Evolutionary conservation across 2,113 vertebrate species (phyloP).

Genomic region (Himantopus leucocephalus): DNA sequence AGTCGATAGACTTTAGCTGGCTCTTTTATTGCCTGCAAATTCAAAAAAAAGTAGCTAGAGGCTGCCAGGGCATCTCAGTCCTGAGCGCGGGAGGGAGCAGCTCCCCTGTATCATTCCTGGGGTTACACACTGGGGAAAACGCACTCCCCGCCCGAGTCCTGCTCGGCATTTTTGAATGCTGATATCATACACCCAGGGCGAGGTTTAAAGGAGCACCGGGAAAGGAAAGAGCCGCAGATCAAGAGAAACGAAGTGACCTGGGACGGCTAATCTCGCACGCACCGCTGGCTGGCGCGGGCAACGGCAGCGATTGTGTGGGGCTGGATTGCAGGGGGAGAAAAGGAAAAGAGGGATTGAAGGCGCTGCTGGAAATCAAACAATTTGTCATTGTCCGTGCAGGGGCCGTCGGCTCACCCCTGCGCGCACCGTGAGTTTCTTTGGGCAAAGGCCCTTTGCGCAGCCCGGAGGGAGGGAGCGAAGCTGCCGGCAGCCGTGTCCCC

Average conservation of each 20-base stretch:
- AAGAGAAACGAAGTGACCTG: slow-evolving; percentile 37
- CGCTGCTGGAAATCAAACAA: neutral
- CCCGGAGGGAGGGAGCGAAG: neutral
- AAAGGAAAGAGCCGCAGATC: slow-evolving; percentile 16
- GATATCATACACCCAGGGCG: slow-evolving; percentile 48
- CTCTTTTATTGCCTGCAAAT: neutral
- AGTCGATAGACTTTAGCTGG: neutral
- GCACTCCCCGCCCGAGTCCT: neutral
- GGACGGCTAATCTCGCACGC: neutral
- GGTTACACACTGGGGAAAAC: neutral
- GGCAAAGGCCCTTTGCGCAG: neutral
- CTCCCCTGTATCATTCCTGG: neutral
- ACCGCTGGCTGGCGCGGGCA: neutral
- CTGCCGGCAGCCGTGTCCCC: neutral
- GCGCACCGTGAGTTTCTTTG: neutral
- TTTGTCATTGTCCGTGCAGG: neutral
- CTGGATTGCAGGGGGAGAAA: neutral
- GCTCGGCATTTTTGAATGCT: slow-evolving; percentile 57
- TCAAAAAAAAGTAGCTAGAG: neutral
- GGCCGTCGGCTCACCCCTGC: neutral
- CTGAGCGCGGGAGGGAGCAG: neutral
- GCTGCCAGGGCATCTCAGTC: neutral
- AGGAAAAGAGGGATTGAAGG: neutral
- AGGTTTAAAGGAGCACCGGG: slow-evolving; percentile 31
- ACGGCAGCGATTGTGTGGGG: neutral